These are phyloP conservation scores for Euproctis similis DNA, from an alignment of 2,888 invertebrate species.

Conservation along the genomic window DNA sequence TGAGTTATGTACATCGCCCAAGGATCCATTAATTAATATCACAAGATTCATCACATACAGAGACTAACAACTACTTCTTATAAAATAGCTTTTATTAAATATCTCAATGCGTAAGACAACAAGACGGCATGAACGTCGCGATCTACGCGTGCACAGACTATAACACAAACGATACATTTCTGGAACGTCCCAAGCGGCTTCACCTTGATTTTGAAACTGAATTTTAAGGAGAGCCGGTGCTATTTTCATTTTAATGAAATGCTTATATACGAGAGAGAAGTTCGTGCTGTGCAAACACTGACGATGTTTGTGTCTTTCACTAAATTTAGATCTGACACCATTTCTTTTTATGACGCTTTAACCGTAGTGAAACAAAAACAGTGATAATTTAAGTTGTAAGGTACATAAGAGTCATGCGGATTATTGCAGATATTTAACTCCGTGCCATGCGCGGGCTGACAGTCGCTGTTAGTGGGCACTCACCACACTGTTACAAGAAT, in stretches of 20 bases:
- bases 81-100: no score
- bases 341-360: conserved; percentile 17
- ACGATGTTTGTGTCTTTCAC: conserved; percentile 32
- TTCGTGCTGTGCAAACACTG: conserved; percentile 57
- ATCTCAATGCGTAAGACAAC: no score
- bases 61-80: conserved; percentile 32
- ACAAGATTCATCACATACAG: conserved; percentile 23
- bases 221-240: conserved; percentile 56
- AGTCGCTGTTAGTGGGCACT: conserved; percentile 57
- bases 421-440: no score
- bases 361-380: conserved; percentile 13
- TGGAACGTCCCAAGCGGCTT: conserved; percentile 62
- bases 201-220: conserved; percentile 74
- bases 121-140: conserved; percentile 41
- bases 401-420: conserved; percentile 47
- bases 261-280: conserved; percentile 62
- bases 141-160: conserved; percentile 36
- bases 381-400: conserved; percentile 30
- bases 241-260: conserved; percentile 68
- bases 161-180: conserved; percentile 56
- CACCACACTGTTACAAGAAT: conserved; percentile 68
- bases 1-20: conserved; percentile 65
- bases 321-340: conserved; percentile 48
- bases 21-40: conserved; percentile 48
- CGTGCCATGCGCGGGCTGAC: conserved; percentile 48